Evolutionary conservation across 2,113 vertebrate species (phyloP), one percentile per base, ranked within the genome.

Genomic region (Phalacrocorax aristotelis): DNA sequence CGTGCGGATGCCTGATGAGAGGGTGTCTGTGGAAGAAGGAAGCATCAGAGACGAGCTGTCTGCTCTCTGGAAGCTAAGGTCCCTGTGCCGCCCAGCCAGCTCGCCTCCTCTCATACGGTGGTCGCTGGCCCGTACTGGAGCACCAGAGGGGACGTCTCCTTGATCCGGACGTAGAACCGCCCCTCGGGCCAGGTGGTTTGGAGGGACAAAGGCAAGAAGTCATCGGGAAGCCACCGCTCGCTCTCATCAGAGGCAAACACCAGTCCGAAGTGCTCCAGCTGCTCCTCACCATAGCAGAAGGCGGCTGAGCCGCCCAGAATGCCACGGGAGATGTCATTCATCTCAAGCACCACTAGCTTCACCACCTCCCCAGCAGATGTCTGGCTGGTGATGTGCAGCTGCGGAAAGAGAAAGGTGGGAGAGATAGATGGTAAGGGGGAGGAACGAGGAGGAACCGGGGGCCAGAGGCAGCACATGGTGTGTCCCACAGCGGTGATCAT

Each of bases 171-270:
- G 1, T 98, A 99, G 80, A 99, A 98, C 91, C 91, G 98, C 4
- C 98, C 99, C 58, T 98, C 95, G 2, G 98, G 98, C 98, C 94
- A 98, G n/a, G 98, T 97, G 44, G 97, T 98, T 46, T 99, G 99
- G 6, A 99, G 98, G 71, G 98, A 97, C 93, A 99, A 97, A 10
- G 98, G 99, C 91, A 98, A 92, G 97, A 97, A 98, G 87, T 99
- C 98, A 13, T 99, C 98, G 3, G 98, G 98, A 21, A 99, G 98
- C 99, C 99, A 99, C 96, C 91, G 99, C 96, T 99, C 99, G 2
- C 93, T 54, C 71, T 98, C 97, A 2, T 97, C 97, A 8, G 98
- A 97, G 48, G 98, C 94, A 11, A 99, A 98, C 89, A 99, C 98
- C 22, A 99, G 98, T 64, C 98, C 98, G 6, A 99, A 99, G 98